Evolutionary conservation across 2,888 invertebrate species (phyloP).

Genomic region (Timema cristinae): DNA sequence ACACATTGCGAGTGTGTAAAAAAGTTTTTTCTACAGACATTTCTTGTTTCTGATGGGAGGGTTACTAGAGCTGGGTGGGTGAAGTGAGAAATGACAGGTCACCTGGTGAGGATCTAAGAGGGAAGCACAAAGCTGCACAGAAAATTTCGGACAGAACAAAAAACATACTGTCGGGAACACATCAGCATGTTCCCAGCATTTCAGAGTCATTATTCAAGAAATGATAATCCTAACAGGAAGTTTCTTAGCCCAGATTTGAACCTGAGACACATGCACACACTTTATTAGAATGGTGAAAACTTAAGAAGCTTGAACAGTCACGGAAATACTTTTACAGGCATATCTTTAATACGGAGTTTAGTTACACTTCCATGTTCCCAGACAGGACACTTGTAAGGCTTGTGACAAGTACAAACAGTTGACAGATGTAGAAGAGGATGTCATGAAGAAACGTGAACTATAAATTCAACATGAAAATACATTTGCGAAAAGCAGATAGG

Average conservation of each 20-base stretch:
- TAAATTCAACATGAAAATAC: background rate
- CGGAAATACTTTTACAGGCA: conserved; percentile 5
- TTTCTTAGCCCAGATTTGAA: conserved; percentile 17
- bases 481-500: background rate
- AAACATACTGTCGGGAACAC: background rate
- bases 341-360: conserved; percentile 1
- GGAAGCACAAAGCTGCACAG: background rate
- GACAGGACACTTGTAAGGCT: background rate
- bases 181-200: conserved; percentile 8
- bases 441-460: background rate
- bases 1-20: conserved; percentile 8
- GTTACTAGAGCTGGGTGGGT: background rate
- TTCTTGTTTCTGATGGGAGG: conserved; percentile 3
- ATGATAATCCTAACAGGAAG: conserved; percentile 13
- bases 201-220: conserved; percentile 10
- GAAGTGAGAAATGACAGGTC: background rate
- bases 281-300: background rate
- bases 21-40: background rate
- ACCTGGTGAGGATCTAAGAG: background rate
- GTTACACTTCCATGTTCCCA: conserved; percentile 1
- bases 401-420: conserved; percentile 12
- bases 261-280: background rate
- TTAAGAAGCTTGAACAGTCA: background rate
- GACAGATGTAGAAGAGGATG: background rate
- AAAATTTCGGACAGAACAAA: background rate